Conservation (phyloP, 2,113 vertebrate genomes). For the Plestiodon gilberti region DNA sequence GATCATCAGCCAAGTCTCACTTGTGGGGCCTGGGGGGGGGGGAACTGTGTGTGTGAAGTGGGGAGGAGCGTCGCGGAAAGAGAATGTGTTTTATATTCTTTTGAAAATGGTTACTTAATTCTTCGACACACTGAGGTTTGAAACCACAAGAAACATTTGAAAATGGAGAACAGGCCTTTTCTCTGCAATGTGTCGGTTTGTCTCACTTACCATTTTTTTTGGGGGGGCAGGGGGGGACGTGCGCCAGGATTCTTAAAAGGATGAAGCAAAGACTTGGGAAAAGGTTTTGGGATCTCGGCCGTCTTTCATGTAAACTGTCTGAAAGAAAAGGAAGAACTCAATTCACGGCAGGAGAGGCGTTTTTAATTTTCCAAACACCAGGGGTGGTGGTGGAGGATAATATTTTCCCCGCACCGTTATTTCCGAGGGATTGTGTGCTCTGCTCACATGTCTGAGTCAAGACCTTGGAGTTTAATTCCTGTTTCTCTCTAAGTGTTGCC, state of each 20-base stretch:
- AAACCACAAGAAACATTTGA: background rate
- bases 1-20: background rate
- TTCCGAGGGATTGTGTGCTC: background rate
- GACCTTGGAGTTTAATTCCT: no score
- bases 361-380: background rate
- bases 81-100: slow-evolving; percentile 5
- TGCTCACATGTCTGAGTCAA: background rate
- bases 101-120: background rate
- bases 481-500: background rate
- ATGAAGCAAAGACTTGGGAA: background rate
- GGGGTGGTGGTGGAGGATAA: background rate
- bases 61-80: no score
- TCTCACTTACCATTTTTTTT: background rate
- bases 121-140: background rate
- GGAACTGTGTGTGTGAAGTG: background rate
- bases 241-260: background rate
- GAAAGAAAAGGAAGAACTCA: background rate
- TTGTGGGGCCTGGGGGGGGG: background rate
- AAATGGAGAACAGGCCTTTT: background rate
- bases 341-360: background rate
- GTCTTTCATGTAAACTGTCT: background rate
- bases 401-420: background rate
- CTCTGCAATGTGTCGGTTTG: background rate
- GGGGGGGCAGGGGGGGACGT: background rate
- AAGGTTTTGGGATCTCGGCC: background rate